Percentiles rank a stretch among this genome's conserved stretches.
These are phyloP conservation scores for Spodoptera frugiperda DNA, from an alignment of 1,140 invertebrate genomes.

Conservation along the genomic window DNA sequence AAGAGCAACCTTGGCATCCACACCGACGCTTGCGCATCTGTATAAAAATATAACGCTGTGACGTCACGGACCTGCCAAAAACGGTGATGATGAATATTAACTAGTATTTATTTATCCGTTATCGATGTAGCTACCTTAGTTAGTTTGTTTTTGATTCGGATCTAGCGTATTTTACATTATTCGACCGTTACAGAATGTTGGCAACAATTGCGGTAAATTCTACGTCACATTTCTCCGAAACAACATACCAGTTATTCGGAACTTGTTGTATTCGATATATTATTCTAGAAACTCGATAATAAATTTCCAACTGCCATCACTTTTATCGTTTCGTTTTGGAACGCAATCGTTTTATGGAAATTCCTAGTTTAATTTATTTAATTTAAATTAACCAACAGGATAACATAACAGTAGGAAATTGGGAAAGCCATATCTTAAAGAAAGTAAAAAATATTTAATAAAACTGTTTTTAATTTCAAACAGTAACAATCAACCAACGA, in stretches of 20 bases:
- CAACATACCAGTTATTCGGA: not conserved
- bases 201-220: not conserved
- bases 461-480: too few species aligned
- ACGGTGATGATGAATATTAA: conserved; percentile 34
- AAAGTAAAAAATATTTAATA: too few species aligned
- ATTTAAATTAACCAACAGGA: too few species aligned
- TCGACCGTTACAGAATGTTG: not conserved
- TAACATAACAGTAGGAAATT: too few species aligned
- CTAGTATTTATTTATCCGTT: not conserved
- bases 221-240: not conserved
- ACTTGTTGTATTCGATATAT: not conserved
- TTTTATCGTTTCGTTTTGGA: not conserved
- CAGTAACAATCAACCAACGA: too few species aligned
- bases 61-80: conserved; percentile 49
- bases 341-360: not conserved
- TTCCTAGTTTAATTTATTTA: not conserved
- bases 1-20: conserved; percentile 65
- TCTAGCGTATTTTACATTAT: too few species aligned
- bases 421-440: too few species aligned
- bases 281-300: not conserved
- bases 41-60: conserved; percentile 54
- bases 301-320: not conserved
- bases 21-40: conserved; percentile 56
- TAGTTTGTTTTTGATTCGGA: too few species aligned
- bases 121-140: not conserved